Evolutionary conservation across 2,797 vertebrate species (phyloP).

Genomic region (Holocentrus rufus): DNA sequence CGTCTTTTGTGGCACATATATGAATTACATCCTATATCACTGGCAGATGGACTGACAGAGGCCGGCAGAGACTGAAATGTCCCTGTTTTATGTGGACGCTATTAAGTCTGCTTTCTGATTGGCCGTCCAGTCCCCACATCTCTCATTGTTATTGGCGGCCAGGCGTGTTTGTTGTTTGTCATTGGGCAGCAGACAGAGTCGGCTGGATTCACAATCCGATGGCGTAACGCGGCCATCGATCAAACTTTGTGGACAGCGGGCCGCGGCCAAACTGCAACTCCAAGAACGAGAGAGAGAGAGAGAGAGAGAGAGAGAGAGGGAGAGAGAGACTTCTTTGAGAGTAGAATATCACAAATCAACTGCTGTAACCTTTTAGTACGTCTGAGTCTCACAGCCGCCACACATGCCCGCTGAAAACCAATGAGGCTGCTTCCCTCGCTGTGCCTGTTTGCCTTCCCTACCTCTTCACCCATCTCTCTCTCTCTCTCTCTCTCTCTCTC

Average conservation of each 20-base stretch:
- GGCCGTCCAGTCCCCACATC: conserved; percentile 61
- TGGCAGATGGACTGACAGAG: conserved; percentile 13
- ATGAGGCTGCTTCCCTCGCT: conserved; percentile 65
- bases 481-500: conserved; percentile 41
- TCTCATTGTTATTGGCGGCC: conserved; percentile 78
- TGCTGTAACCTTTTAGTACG: conserved; percentile 79
- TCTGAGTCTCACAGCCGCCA: conserved; percentile 62
- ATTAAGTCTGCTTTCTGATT: conserved; percentile 63
- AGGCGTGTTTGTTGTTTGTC: conserved; percentile 76
- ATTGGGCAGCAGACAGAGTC: conserved; percentile 75
- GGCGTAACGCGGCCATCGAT: conserved; percentile 79
- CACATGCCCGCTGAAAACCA: conserved; percentile 76
- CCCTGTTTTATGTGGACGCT: conserved; percentile 60
- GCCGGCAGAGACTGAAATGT: conserved; percentile 49
- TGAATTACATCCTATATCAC: conserved; percentile 60
- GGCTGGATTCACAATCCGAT: conserved; percentile 75
- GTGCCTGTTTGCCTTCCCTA: conserved; percentile 20
- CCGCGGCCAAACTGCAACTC: conserved; percentile 73
- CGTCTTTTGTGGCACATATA: conserved; percentile 36
- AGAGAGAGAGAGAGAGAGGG: conserved; percentile 25
- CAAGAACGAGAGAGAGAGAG: conserved; percentile 38
- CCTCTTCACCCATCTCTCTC: conserved; percentile 20
- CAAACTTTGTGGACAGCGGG: conserved; percentile 82
- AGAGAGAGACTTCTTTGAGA: conserved; percentile 60
- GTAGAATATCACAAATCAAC: conserved; percentile 81